Conservation (phyloP, 2,113 vertebrate species). For the Lonchura striata region DNA sequence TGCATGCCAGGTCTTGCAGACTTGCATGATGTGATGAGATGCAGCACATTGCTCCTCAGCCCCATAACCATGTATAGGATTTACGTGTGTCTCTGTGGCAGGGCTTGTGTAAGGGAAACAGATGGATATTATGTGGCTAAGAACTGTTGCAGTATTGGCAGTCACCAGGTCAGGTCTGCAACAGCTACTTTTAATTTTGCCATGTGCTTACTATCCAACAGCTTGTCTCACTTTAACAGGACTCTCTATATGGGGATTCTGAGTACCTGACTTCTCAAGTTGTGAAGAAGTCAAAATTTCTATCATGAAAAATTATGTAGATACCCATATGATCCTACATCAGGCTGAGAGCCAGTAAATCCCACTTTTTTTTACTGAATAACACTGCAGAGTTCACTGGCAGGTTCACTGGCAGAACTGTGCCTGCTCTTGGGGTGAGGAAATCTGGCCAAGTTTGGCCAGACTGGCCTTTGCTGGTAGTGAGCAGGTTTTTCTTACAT, state of each 20-base stretch:
- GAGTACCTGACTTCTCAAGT: neutral
- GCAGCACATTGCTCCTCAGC: accelerated
- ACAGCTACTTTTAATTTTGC: neutral
- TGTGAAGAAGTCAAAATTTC: neutral
- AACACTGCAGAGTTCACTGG: neutral
- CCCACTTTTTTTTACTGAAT: neutral
- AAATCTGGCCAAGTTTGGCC: neutral
- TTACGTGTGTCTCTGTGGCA: neutral
- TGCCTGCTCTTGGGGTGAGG: neutral
- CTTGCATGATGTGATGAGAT: neutral
- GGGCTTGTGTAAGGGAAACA: neutral
- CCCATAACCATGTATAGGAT: neutral
- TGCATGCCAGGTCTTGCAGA: neutral
- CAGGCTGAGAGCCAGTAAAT: neutral
- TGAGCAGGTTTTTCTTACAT: neutral
- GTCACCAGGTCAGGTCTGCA: neutral
- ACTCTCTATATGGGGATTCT: neutral
- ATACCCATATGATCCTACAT: accelerated
- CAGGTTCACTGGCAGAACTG: neutral
- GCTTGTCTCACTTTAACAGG: neutral
- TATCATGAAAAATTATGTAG: neutral
- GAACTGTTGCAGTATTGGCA: neutral
- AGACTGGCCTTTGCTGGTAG: neutral
- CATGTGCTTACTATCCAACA: neutral
- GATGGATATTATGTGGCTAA: neutral